Conservation (phyloP, 2,888 invertebrate species). For the Hydropsyche betteni region DNA sequence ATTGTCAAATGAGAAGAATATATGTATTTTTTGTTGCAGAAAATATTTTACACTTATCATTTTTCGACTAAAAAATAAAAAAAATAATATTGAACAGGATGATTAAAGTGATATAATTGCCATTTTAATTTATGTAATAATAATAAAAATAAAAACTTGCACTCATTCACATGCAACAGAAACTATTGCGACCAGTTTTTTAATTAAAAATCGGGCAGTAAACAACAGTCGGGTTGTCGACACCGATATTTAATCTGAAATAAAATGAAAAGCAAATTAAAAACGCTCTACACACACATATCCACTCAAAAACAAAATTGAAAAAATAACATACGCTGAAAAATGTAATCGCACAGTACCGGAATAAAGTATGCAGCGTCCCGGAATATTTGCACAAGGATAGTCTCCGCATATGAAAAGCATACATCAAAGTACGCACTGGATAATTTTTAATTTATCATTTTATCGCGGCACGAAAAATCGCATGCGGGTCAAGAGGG, state of each 20-base stretch:
- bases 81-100: too few species aligned
- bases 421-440: constrained; percentile 38
- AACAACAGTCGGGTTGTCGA: constrained; percentile 13
- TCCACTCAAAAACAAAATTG: background rate
- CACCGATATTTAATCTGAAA: constrained; percentile 6
- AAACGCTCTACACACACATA: background rate
- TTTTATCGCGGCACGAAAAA: constrained; percentile 41
- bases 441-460: constrained; percentile 49
- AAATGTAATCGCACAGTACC: background rate
- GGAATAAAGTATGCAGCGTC: constrained; percentile 17
- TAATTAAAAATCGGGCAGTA: constrained; percentile 13
- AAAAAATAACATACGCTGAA: background rate
- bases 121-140: too few species aligned
- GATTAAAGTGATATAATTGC: too few species aligned
- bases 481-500: constrained; percentile 34
- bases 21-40: too few species aligned
- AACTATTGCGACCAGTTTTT: background rate
- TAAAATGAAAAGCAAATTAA: constrained; percentile 9
- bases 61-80: too few species aligned
- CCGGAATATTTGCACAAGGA: constrained; percentile 32
- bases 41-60: too few species aligned
- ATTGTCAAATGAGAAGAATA: too few species aligned
- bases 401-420: constrained; percentile 33
- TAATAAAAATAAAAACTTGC: too few species aligned
- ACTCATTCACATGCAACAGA: too few species aligned